Percentiles rank a stretch among this genome's conserved stretches.
phyloP scores from a whole-genome alignment of 2,888 invertebrate species.

The Atrina japonica region DNA sequence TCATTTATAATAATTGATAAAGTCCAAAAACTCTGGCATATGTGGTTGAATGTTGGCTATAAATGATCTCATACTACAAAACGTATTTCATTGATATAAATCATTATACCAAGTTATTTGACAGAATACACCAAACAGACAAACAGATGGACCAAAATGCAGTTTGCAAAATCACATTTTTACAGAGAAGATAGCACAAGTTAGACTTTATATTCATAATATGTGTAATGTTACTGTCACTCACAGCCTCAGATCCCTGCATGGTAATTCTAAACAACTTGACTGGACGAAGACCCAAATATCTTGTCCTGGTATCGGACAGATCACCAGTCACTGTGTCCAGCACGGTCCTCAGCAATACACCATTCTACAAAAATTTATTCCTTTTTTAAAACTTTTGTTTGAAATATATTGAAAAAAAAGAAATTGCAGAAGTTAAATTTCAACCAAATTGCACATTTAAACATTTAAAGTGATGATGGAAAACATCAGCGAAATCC shows the following conservation, averaged over 20 bases:
- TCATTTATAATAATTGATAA: too few relatives aligned
- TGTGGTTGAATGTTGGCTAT: too few relatives aligned
- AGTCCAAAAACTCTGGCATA: too few relatives aligned
- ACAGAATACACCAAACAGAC: too few relatives aligned
- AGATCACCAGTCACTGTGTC: constrained; percentile 98
- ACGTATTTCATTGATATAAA: too few relatives aligned
- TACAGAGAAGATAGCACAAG: too few relatives aligned
- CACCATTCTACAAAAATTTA: constrained; percentile 88
- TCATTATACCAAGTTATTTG: too few relatives aligned
- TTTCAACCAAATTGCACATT: not conserved
- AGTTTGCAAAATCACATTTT: too few relatives aligned
- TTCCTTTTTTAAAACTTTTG: not conserved
- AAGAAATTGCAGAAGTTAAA: not conserved
- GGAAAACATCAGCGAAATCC: not conserved
- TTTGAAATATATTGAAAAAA: not conserved
- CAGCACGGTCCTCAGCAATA: constrained; percentile 93
- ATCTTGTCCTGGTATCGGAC: constrained; percentile 97
- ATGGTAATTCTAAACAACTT: constrained; percentile 97
- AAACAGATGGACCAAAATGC: too few relatives aligned
- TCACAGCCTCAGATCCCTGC: constrained; percentile 96
- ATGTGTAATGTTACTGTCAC: too few relatives aligned
- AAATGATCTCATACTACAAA: too few relatives aligned
- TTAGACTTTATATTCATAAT: too few relatives aligned
- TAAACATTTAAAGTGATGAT: not conserved
- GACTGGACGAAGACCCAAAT: constrained; percentile 96